Evolutionary conservation across 1,140 invertebrate genomes (phyloP), one percentile per base, ranked within the genome.

Genomic region (Vanessa tameamea): DNA sequence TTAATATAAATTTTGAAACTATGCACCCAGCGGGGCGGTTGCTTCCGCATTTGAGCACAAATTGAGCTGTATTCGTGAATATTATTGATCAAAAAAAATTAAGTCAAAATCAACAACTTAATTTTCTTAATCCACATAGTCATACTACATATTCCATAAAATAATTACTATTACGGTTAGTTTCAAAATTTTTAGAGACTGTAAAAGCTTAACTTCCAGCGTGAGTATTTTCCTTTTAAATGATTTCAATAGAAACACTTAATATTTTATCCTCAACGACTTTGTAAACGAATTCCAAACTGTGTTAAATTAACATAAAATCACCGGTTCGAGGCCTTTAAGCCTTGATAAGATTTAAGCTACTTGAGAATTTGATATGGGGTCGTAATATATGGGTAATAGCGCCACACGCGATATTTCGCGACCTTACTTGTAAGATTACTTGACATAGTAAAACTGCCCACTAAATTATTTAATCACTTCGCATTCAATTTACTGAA

Each of bases 261-360:
- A 72, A 51, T 67, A 65, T 66, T 66, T 66, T 59, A 72, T 72
- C 64, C 43, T 53, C 59, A 55, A 55, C 48, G 59, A 69, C 64
- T 72, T 72, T 69, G 66, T 73, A 75, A 68, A 78, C 74, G 59
- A 66, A 57, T 31, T 75, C 63, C 61, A 55, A 75, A 72, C 37
- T 69, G 51, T 69, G 31, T 78, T 75, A 73, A 78, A 78, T 78
- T 75, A 72, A 75, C 77, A 75, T 78, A 72, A 74, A 68, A 69
- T 55, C 64, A 53, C 51, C 61, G 64, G 69, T 64, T 69, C 47
- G 70, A 69, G 69, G 73, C 53, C 67, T 68, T 75, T 74, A 75
- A 78, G 72, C 64, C 16, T 51, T 78, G 77, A 78, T 78, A 78
- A 78, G 77, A 78, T 78, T 75, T 78, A 78, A 75, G 69, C 69